Evolutionary conservation across 2,888 invertebrate genomes (phyloP), one percentile per base, ranked within the genome.

Genomic region (Andrena hattorfiana): DNA sequence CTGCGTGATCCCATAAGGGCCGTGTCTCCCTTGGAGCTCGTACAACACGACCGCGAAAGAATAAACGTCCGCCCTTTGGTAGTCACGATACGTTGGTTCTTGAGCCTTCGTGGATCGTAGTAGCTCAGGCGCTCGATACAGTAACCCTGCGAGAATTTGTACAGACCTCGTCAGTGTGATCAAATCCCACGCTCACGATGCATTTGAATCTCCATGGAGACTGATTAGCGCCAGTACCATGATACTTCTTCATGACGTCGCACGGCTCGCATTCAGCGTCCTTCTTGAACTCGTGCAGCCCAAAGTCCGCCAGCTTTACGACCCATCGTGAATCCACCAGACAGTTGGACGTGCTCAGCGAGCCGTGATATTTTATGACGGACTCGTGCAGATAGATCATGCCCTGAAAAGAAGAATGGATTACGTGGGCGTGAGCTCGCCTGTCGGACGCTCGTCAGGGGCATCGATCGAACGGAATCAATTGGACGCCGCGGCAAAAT

Each of bases 291-390:
- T 98, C 97, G 87, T 97, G 96, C 63, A 99, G 95, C 0, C 99
- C 99, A 92, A 98, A 99, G 94, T 99, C 99, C 0, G 98, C 96
- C 42, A 99, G 95, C 94, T 99, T 98, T 67, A 99, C 97, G 79
- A 99, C 98, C 98, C 98, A 99, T 42, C 99, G 96, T 32, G 98
- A 98, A 94, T 99, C 99, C 77, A 99, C 98, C 77, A 99, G 95
- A 94, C 99, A 99, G 94, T 99, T 99, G 59, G 98, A 97, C 0
- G 98, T 97, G 90, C 97, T 97, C 77, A 99, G 95, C 71, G 97
- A 97, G 0, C 99, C 99, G 94, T 99, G 99, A 92, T 96, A 97
- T 87, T 97, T 96, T 59, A 98, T 95, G 54, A 97, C 97, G 1
- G 98, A 98, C 90, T 98, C 98, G 94, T 98, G 98, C 83, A 98